Percentiles rank a stretch among this genome's conserved stretches.
Conservation (phyloP, 2,888 invertebrate genomes). For the Drosophila greeni region DNA sequence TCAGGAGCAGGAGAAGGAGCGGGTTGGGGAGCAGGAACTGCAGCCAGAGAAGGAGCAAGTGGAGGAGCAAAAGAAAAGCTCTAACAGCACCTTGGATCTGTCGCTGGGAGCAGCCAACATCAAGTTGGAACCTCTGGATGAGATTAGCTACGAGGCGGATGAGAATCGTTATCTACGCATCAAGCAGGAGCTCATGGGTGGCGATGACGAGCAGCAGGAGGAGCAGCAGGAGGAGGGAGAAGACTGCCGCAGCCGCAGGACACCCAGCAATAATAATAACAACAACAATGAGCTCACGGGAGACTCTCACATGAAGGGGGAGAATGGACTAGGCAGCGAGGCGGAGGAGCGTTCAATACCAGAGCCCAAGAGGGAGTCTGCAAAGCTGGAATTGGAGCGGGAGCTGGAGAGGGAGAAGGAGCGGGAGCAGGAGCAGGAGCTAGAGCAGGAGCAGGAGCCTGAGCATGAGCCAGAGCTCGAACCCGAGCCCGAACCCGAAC, state of each 20-base stretch:
- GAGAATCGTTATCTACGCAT: slow-evolving; percentile 70
- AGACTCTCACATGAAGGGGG: neutral
- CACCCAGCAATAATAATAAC: slow-evolving; percentile 33
- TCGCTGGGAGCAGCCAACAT: slow-evolving; percentile 46
- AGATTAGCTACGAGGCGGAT: slow-evolving; percentile 51
- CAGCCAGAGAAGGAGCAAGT: neutral
- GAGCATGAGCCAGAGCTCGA: slow-evolving; percentile 37
- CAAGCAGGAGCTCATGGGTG: slow-evolving; percentile 70
- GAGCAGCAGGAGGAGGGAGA: slow-evolving; percentile 25
- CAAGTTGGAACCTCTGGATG: slow-evolving; percentile 64
- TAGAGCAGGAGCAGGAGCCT: slow-evolving; percentile 34
- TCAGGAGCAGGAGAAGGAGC: neutral
- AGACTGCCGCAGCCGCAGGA: slow-evolving; percentile 11
- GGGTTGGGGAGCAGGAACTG: neutral
- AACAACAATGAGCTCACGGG: slow-evolving; percentile 31
- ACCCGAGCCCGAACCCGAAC: slow-evolving; percentile 40
- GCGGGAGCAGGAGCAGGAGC: too few species aligned
- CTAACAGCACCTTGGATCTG: slow-evolving; percentile 42
- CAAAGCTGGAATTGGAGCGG: neutral
- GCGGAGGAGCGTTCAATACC: neutral
- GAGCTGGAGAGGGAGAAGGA: too few species aligned
- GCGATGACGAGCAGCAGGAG: slow-evolving; percentile 37
- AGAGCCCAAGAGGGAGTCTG: slow-evolving; percentile 19
- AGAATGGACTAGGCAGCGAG: slow-evolving; percentile 35
- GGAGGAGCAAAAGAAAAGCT: neutral